Evolutionary conservation across 1,140 invertebrate genomes (phyloP).

Genomic region (Macrobrachium rosenbergii): DNA sequence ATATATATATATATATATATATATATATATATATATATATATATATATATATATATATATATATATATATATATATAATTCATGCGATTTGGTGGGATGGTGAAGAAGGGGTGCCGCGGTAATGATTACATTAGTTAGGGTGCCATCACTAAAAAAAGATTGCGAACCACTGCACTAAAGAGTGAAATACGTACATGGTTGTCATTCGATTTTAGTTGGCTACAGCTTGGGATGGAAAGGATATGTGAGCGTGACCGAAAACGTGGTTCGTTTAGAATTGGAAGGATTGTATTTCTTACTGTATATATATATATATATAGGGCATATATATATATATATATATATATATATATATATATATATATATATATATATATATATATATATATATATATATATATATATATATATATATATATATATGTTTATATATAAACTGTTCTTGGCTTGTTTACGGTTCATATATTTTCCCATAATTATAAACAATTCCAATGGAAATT

Average conservation of each 20-base stretch:
- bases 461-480: background rate
- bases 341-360: constrained; percentile 33
- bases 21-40: constrained; percentile 14
- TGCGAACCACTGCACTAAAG: no score
- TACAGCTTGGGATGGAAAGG: background rate
- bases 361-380: constrained; percentile 33
- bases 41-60: constrained; percentile 16
- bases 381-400: constrained; percentile 18
- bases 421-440: background rate
- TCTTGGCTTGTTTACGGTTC: background rate
- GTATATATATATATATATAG: no score
- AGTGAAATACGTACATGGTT: background rate
- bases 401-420: constrained; percentile 32
- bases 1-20: constrained; percentile 1
- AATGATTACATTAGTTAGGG: no score
- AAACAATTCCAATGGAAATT: no score
- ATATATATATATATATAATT: no score
- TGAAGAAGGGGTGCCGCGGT: no score
- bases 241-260: no score
- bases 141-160: no score
- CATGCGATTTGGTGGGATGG: no score
- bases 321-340: no score
- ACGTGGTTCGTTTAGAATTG: no score
- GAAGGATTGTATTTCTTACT: no score
- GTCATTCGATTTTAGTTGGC: background rate